Base-by-base conservation (phyloP, 2,888 invertebrate species). In the Phragmatobia fuliginosa region DNA sequence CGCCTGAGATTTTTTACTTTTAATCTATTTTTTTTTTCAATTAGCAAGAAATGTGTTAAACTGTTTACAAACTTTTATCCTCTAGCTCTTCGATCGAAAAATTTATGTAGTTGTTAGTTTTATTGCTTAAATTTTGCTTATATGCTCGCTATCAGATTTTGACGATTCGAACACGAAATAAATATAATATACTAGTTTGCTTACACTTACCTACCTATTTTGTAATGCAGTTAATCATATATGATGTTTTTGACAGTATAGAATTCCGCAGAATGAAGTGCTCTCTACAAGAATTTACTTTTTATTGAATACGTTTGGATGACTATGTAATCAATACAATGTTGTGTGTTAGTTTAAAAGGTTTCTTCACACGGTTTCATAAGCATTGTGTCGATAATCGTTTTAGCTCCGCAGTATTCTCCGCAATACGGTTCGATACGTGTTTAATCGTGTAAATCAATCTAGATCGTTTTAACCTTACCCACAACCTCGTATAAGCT, bases 381-480 rank as follows among this genome's bases (percentile, higher is more conserved):
- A 62, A 18, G 11, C 10, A 41, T 41, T 64, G n/a, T 49, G 32
- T n/a, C 63, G 32, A 32, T 52, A 65, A 68, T 68, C 64, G 49
- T 14, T 68, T 28, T 60, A 64, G 64, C 63, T 56, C 56, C 56
- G 56, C 25, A 56, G 45, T 64, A 49, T 64, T 64, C 49, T 60
- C 28, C 18, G 60, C 56, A 36, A n/a, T 52, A 71, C 67, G 63
- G 31, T 38, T 67, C 63, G 21, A 67, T 71, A 64, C 67, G 67
- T 64, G 71, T 41, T 64, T 71, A 71, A 71, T 71, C 67, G 71
- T 61, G 38, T 68, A 72, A 59, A 68, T 66, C 38, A 52, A 69
- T 67, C 74, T 52, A 63, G 66, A 67, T 70, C 66, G 71, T 63
- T 60, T 62, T 62, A 49, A 52, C 63, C 58, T 62, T 64, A 68